These are phyloP conservation scores for Teleiodes luculella DNA, from an alignment of 2,888 invertebrate species.

Conservation along the genomic window DNA sequence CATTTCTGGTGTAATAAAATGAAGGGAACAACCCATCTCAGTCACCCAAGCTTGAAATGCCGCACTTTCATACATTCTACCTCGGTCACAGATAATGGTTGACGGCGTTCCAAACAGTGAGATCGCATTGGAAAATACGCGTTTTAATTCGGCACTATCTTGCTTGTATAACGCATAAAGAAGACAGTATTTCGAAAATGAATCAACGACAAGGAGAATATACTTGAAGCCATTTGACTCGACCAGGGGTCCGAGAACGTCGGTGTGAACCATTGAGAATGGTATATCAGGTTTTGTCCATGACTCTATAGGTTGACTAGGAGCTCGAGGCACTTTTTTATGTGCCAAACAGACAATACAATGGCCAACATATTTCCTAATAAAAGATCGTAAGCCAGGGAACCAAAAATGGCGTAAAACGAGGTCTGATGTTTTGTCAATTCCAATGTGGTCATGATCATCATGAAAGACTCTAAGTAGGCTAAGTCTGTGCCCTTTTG, in stretches of 20 bases:
- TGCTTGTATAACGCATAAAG: conserved; percentile 8
- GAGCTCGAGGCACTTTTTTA: conserved; percentile 8
- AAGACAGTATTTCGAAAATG: conserved; percentile 10
- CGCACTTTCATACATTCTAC: conserved; percentile 8
- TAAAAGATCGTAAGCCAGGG: not conserved
- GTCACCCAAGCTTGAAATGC: not conserved
- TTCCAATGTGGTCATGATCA: no score
- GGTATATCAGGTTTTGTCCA: conserved; percentile 4
- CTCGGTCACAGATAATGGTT: not conserved
- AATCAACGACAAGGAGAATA: conserved; percentile 14
- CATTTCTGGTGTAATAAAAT: not conserved
- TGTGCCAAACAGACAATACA: conserved; percentile 11
- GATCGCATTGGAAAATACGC: not conserved
- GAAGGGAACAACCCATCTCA: not conserved
- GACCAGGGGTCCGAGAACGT: no score
- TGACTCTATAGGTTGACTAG: not conserved
- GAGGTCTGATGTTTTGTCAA: no score
- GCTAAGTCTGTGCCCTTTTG: conserved; percentile 24
- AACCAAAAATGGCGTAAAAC: no score
- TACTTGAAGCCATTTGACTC: conserved; percentile 20
- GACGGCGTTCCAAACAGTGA: conserved; percentile 1
- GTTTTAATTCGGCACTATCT: conserved; percentile 4
- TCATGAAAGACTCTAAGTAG: no score
- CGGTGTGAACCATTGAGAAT: no score
- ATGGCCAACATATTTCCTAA: conserved; percentile 9